Percentiles rank a stretch among this genome's conserved stretches.
Conservation (phyloP, 2,888 invertebrate species). For the Thymelicus acteon region DNA sequence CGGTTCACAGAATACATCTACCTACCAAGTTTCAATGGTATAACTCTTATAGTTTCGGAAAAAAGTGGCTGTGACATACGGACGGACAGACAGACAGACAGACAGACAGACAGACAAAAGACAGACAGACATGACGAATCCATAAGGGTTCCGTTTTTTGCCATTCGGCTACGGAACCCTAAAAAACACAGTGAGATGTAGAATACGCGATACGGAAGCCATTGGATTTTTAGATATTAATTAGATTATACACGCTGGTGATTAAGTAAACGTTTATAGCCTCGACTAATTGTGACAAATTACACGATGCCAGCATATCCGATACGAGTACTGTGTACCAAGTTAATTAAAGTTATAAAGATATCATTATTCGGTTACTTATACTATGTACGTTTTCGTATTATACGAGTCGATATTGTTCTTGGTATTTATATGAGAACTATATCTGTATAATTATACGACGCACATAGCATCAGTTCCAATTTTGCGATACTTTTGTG, state of each 20-base stretch:
- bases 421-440: not conserved
- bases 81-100: too few species aligned
- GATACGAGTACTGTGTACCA: slow-evolving; percentile 36
- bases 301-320: slow-evolving; percentile 58
- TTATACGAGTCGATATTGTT: not conserved
- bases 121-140: too few species aligned
- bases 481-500: too few species aligned
- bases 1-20: too few species aligned
- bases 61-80: too few species aligned
- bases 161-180: too few species aligned
- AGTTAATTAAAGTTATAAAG: slow-evolving; percentile 38
- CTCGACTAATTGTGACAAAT: slow-evolving; percentile 56
- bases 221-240: slow-evolving; percentile 31
- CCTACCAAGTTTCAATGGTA: too few species aligned
- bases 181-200: not conserved
- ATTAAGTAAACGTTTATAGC: slow-evolving; percentile 44
- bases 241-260: slow-evolving; percentile 31
- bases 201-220: slow-evolving; percentile 26
- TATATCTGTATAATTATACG: not conserved
- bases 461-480: too few species aligned
- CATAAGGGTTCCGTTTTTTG: too few species aligned
- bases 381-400: not conserved
- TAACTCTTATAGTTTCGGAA: too few species aligned
- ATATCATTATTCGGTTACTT: slow-evolving; percentile 29
- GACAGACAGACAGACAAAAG: too few species aligned